phyloP scores from a whole-genome alignment of 2,888 invertebrate species.

The Hyalella azteca region DNA sequence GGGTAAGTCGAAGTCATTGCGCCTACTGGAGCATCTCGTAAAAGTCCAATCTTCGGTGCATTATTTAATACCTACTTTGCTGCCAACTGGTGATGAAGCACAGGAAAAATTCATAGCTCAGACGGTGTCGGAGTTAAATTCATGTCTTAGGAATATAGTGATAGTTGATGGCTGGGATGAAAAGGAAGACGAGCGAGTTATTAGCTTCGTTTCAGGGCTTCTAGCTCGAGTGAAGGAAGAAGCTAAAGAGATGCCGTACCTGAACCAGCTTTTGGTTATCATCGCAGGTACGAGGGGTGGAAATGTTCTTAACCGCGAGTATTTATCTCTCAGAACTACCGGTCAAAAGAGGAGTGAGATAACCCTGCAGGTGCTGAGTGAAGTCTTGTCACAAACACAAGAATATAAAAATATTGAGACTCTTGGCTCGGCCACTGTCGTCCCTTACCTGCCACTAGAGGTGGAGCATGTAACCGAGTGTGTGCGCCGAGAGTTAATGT shows the following conservation, averaged over 20 bases:
- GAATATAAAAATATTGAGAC: not conserved
- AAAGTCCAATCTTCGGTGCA: not conserved
- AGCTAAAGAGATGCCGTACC: not conserved
- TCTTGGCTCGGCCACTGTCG: not conserved
- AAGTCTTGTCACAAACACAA: not conserved
- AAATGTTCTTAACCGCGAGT: not conserved
- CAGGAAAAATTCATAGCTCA: not conserved
- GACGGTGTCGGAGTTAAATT: not conserved
- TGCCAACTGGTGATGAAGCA: not conserved
- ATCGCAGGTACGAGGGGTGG: not conserved
- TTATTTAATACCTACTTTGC: not conserved
- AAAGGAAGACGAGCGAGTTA: not conserved
- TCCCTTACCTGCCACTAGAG: not conserved
- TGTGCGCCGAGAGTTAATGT: not conserved
- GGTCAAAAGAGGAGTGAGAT: not conserved
- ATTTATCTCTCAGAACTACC: not conserved
- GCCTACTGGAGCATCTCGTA: not conserved
- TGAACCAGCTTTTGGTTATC: not conserved
- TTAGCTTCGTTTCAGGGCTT: not conserved
- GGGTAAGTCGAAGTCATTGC: slow-evolving; percentile 6
- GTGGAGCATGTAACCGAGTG: not conserved
- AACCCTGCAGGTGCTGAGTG: not conserved
- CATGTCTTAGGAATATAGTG: not conserved
- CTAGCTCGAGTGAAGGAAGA: not conserved
- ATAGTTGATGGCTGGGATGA: slow-evolving; percentile 21